Conservation (phyloP, 2,888 invertebrate genomes). For the Drosophila bunnanda region DNA sequence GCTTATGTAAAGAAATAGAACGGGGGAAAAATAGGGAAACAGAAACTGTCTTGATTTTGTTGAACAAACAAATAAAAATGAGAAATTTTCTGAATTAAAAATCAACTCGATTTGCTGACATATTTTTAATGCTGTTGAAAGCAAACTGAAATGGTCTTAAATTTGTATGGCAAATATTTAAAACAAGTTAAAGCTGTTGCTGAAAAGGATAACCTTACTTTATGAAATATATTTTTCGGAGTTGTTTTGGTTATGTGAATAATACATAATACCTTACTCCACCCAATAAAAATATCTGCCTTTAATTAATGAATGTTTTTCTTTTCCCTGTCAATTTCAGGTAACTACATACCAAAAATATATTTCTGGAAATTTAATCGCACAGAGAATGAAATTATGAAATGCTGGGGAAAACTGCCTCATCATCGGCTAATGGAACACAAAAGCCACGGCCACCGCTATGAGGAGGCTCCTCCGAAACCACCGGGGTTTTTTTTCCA, state of each 20-base stretch:
- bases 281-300: not conserved
- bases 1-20: constrained; percentile 6
- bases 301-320: not conserved
- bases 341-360: constrained; percentile 16
- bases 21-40: constrained; percentile 6
- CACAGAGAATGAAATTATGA: constrained; percentile 14
- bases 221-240: not conserved
- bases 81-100: constrained; percentile 8
- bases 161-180: too few species aligned
- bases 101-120: constrained; percentile 13
- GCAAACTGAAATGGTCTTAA: too few species aligned
- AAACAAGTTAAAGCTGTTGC: too few species aligned
- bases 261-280: not conserved
- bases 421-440: constrained; percentile 40
- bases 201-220: not conserved
- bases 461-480: not conserved
- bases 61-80: constrained; percentile 7
- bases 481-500: constrained; percentile 3
- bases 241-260: not conserved
- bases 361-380: constrained; percentile 21
- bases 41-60: constrained; percentile 32
- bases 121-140: not conserved
- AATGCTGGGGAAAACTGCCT: constrained; percentile 20
- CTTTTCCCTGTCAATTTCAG: constrained; percentile 16
- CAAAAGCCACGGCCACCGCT: not conserved